Evolutionary conservation across 1,140 invertebrate species (phyloP).

Genomic region (Diorhabda carinulata): DNA sequence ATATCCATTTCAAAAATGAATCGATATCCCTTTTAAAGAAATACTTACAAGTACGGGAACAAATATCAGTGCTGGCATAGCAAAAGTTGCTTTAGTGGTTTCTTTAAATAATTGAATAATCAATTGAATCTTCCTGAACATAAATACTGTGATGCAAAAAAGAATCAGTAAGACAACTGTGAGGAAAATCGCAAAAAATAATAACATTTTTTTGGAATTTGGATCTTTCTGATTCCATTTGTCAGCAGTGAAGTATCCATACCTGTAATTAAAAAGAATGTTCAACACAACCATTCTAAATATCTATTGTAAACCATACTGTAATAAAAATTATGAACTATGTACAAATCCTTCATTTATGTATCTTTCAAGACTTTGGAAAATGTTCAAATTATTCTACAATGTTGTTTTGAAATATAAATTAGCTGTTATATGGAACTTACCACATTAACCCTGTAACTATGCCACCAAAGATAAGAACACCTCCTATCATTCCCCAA

Average conservation of each 20-base stretch:
- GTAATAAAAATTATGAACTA: not conserved
- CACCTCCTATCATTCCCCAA: conserved; percentile 14
- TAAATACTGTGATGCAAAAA: conserved; percentile 48
- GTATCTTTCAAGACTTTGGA: too few relatives aligned
- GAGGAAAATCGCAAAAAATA: conserved; percentile 31
- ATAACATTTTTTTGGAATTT: not conserved
- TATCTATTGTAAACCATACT: too few relatives aligned
- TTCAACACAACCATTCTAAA: not conserved
- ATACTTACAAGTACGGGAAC: conserved; percentile 66
- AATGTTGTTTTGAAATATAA: too few relatives aligned
- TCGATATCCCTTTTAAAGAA: too few relatives aligned
- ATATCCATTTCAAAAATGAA: too few relatives aligned
- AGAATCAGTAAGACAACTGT: conserved; percentile 61
- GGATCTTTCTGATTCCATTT: not conserved
- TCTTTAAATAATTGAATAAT: conserved; percentile 70
- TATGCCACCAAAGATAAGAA: conserved; percentile 4
- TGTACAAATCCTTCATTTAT: too few relatives aligned
- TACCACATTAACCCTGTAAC: conserved; percentile 7
- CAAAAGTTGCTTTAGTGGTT: conserved; percentile 70
- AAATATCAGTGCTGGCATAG: conserved; percentile 70
- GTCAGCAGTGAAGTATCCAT: conserved; percentile 8
- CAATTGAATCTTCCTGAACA: conserved; percentile 61
- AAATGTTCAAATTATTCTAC: too few relatives aligned
- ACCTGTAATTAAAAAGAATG: conserved; percentile 3
- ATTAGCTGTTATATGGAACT: not conserved